phyloP scores from a whole-genome alignment of 2,113 vertebrate genomes.

The Smithornis capensis region DNA sequence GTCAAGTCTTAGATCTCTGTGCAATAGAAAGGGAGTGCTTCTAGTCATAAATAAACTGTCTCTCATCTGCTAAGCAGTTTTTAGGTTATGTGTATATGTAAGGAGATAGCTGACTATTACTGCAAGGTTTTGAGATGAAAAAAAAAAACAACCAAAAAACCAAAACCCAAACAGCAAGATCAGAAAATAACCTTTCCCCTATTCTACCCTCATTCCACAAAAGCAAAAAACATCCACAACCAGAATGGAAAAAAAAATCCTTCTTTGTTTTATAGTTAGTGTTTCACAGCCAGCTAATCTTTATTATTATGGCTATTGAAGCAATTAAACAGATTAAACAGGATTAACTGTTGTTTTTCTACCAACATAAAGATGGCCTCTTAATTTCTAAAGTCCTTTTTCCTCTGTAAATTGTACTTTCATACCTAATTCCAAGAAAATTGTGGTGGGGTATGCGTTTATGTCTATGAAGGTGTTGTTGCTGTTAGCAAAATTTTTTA shows the following conservation, averaged over 20 bases:
- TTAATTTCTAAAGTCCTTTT: constrained; percentile 42
- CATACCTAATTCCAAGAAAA: neutral
- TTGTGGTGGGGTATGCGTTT: neutral
- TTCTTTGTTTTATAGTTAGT: constrained; percentile 27
- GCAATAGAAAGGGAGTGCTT: neutral
- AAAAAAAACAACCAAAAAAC: neutral
- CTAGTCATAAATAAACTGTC: neutral
- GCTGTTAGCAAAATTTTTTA: neutral
- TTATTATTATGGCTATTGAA: constrained; percentile 45
- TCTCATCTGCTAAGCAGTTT: neutral
- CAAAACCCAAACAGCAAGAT: neutral
- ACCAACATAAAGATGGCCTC: constrained; percentile 9
- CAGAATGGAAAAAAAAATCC: neutral
- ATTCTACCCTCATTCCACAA: neutral
- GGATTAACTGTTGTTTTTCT: constrained; percentile 49
- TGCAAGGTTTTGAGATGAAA: neutral
- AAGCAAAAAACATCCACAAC: neutral
- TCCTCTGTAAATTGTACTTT: neutral
- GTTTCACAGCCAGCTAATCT: constrained; percentile 52
- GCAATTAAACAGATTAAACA: constrained; percentile 48
- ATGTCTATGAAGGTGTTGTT: neutral
- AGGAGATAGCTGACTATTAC: neutral
- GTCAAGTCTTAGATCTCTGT: neutral
- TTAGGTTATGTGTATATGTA: neutral
- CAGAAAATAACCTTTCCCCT: neutral